Percentiles rank a stretch among this genome's conserved stretches.
Conservation (phyloP, 2,888 invertebrate genomes). For the Geotrupes spiniger region DNA sequence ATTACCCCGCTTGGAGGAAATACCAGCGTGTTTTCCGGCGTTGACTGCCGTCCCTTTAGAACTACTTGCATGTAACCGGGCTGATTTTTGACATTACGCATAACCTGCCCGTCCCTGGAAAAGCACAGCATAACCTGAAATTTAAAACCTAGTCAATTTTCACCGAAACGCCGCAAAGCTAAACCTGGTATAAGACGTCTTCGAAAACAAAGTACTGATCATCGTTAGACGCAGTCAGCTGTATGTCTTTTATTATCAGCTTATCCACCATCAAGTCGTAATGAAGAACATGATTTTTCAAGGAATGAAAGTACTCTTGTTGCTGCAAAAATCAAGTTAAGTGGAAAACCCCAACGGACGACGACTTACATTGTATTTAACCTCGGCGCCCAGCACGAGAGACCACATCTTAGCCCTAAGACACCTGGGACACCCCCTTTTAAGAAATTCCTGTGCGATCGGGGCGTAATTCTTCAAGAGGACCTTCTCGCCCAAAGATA, state of each 20-base stretch:
- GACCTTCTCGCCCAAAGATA: constrained; percentile 73
- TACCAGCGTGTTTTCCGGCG: constrained; percentile 67
- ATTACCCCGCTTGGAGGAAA: constrained; percentile 95
- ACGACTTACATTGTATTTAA: constrained; percentile 60
- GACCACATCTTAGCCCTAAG: constrained; percentile 83
- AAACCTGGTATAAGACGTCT: constrained; percentile 88
- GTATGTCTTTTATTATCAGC: constrained; percentile 92
- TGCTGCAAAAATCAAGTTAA: constrained; percentile 56
- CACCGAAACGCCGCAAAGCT: background rate
- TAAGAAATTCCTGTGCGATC: constrained; percentile 85
- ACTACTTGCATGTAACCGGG: constrained; percentile 69
- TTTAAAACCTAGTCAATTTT: background rate
- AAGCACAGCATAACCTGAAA: constrained; percentile 80
- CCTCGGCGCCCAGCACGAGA: constrained; percentile 77
- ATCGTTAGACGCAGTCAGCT: constrained; percentile 93
- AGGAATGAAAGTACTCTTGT: constrained; percentile 69
- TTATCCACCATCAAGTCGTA: constrained; percentile 93
- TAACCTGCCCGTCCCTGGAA: constrained; percentile 80
- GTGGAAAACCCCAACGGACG: background rate
- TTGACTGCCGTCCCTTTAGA: constrained; percentile 68
- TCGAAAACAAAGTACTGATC: constrained; percentile 98
- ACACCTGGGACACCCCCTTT: constrained; percentile 77
- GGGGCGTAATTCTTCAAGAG: constrained; percentile 79
- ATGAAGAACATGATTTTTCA: constrained; percentile 79
- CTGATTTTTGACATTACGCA: constrained; percentile 65